Evolutionary conservation across 2,113 vertebrate species (phyloP), one percentile per base, ranked within the genome.

Genomic region (Plotosus lineatus): DNA sequence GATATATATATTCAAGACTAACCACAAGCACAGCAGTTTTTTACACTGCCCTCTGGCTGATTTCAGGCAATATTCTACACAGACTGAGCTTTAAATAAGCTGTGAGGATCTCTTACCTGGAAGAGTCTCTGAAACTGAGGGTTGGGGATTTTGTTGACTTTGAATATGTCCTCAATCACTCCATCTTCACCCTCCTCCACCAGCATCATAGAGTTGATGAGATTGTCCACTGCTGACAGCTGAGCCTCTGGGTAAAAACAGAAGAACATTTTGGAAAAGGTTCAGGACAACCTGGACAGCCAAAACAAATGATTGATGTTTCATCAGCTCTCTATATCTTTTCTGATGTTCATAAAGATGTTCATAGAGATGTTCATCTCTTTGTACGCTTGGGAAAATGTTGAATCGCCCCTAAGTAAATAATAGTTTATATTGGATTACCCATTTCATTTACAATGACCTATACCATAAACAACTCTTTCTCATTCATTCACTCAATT

Each of bases 191-290:
- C 92, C 78, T 91, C 81, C 74, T 90, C 88, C 75, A 96, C 75
- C 92, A 99, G 89, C 92, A 93, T 97, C 98, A 98, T 98, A 40
- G 95, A 95, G 85, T 96, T 95, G 83, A 99, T 98, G 82, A 99
- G 84, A 73, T 92, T 91, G 83, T 98, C 97, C 66, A 97, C 87
- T 15, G 95, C 95, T 83, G 90, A 91, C 79, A 98, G 86, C 90
- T 98, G 97, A 19, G 92, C 86, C 76, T 84, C 97, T 98, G 89
- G 44, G 83, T 53, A 66, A 80, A 85, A n/a, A 72, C 26, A 78
- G 23, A n/a, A 36, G 48, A 4, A 77, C 40, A 44, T 28, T 55
- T 65, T 17, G 5, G 23, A 46, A 51, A 42, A 53, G 42, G 3
- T 19, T 65, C 4, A 63, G 56, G 40, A 84, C 21, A 19, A 53